Base-by-base conservation (phyloP, 2,113 vertebrate genomes). In the Benitochromis conjunctus region DNA sequence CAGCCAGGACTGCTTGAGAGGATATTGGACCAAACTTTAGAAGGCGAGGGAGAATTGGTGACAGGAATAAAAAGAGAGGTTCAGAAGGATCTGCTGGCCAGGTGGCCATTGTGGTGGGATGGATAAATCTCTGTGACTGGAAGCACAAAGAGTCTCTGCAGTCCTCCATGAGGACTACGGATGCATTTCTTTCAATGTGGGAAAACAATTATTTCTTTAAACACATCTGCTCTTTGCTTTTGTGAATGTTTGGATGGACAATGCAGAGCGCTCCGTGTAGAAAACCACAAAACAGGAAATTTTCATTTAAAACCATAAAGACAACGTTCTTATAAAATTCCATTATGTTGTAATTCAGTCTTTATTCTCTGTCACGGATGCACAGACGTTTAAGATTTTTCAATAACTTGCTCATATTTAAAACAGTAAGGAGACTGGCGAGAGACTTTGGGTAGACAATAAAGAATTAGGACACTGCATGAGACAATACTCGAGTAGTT, bases 131-230 rank as follows among this genome's bases (percentile, higher is more conserved):
- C 80, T 82, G 34, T 91, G 80, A 71, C 78, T 79, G 84, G 78
- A 56, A 88, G 84, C 58, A 92, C 88, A 92, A 88, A 86, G 85
- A 64, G 51, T 62, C 56, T 74, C 41, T 78, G 81, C 77, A 55
- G 80, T 53, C 74, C 77, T 81, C 81, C 77, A 41, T 11, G 51
- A 66, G 66, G 87, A 89, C 81, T 26, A 69, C 1, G 36, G 62
- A 79, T 74, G 86, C 43, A 74, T 84, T 80, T 86, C 48, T 81
- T 81, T 71, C 54, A 80, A 38, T 81, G 69, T 19, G 29, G 71
- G 76, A 77, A 89, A 89, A 89, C 81, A 86, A 62, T 88, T 86
- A 87, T 84, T 85, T 84, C 38, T 91, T 79, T 87, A 76, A 85
- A 46, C 29, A 29, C 82, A 82, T 43, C 51, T 66, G 62, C 79